phyloP scores from a whole-genome alignment of 2,888 invertebrate genomes.

The Syrphus vitripennis region DNA sequence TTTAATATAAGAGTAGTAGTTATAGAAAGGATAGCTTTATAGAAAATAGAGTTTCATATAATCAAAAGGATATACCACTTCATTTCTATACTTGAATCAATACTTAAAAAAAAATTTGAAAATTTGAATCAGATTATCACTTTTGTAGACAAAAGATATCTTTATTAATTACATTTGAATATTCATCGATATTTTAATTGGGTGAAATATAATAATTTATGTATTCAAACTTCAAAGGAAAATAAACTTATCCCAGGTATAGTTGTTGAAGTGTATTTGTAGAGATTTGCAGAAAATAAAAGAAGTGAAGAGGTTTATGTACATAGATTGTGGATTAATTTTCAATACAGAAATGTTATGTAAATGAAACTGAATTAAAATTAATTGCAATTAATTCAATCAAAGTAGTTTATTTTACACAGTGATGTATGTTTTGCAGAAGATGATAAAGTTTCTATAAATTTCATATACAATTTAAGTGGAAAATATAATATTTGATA shows the following conservation, averaged over 20 bases:
- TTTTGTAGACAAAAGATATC: not conserved
- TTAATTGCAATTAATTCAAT: not conserved
- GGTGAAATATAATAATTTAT: not conserved
- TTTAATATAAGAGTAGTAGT: not conserved
- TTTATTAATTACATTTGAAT: conserved; percentile 12
- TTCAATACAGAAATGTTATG: not conserved
- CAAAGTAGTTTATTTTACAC: no score
- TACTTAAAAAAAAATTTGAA: not conserved
- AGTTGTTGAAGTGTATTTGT: not conserved
- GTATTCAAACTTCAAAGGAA: not conserved
- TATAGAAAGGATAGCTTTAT: not conserved
- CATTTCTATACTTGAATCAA: not conserved
- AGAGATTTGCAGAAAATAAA: not conserved
- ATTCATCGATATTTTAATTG: conserved; percentile 15
- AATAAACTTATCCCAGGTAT: no score
- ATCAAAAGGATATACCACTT: not conserved
- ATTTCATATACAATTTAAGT: no score
- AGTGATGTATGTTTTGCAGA: no score
- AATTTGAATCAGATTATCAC: not conserved
- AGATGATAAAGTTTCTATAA: no score
- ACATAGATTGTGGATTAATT: not conserved
- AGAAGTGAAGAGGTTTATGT: not conserved
- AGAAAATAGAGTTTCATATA: not conserved
- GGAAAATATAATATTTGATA: no score
- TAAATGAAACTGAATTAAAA: not conserved